Evolutionary conservation across 2,888 invertebrate species (phyloP).

Genomic region (Meganola albula): DNA sequence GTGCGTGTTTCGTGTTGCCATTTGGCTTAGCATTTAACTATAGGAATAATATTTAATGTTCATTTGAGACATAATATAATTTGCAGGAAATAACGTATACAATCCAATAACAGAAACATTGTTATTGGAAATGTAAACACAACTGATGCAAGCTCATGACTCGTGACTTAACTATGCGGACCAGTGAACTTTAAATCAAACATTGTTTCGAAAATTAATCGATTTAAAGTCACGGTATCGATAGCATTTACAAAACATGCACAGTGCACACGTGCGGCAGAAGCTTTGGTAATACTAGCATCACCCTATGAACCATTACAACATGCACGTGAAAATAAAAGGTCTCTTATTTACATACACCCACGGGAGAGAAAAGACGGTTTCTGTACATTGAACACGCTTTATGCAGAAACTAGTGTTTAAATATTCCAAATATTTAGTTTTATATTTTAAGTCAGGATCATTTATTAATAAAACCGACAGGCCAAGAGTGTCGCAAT

Average conservation of each 20-base stretch:
- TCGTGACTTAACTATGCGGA: constrained; percentile 41
- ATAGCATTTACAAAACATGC: constrained; percentile 39
- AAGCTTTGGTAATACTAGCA: constrained; percentile 47
- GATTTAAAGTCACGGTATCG: constrained; percentile 34
- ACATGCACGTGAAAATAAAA: constrained; percentile 59
- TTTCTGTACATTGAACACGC: neutral
- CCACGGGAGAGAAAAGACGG: no score
- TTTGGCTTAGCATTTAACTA: constrained; percentile 18
- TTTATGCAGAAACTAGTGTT: constrained; percentile 35
- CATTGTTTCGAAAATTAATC: constrained; percentile 52
- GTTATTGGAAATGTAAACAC: constrained; percentile 39
- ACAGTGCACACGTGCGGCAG: constrained; percentile 46
- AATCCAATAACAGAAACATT: constrained; percentile 32
- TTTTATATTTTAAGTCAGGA: neutral
- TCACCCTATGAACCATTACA: constrained; percentile 50
- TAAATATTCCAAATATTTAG: neutral
- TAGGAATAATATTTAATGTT: no score
- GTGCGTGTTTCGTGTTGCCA: constrained; percentile 8
- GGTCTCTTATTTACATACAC: constrained; percentile 61
- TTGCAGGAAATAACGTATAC: no score
- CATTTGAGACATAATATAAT: no score
- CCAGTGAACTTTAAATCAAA: constrained; percentile 46
- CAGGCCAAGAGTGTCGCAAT: constrained; percentile 45
- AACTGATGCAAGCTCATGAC: constrained; percentile 30
- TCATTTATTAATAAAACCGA: constrained; percentile 47